These are phyloP conservation scores for Spheniscus mendiculus DNA, from an alignment of 2,113 vertebrate species.

Conservation along the genomic window DNA sequence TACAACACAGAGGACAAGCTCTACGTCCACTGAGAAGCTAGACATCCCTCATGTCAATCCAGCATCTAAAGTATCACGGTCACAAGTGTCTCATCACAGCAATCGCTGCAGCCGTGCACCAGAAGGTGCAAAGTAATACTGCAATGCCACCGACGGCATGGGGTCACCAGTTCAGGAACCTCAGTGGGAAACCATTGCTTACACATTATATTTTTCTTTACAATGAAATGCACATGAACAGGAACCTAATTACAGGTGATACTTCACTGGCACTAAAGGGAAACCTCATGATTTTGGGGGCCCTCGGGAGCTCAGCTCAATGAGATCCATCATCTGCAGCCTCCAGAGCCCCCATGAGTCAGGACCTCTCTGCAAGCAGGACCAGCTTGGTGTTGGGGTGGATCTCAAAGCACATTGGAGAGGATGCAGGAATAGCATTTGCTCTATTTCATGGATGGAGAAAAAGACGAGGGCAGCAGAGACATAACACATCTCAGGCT, in stretches of 20 bases:
- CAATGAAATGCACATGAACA: not conserved
- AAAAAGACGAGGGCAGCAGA: not conserved
- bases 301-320: not conserved
- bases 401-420: not conserved
- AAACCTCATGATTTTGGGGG: not conserved
- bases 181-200: not conserved
- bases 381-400: not conserved
- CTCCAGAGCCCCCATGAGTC: accelerated
- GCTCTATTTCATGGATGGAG: not conserved
- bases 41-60: not conserved
- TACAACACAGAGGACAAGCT: not conserved
- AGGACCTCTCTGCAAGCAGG: not conserved
- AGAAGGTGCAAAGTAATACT: not conserved
- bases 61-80: not conserved
- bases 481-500: not conserved
- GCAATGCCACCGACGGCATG: not conserved
- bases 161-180: not conserved
- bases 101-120: not conserved
- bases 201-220: not conserved
- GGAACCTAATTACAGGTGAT: not conserved
- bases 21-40: not conserved
- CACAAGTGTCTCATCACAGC: no score
- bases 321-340: not conserved
- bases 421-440: not conserved
- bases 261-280: not conserved